A percentile compares a stretch with the other conserved stretches of the same genome.
Conservation (phyloP, 2,888 invertebrate genomes). For the Ormyrus nitidulus region DNA sequence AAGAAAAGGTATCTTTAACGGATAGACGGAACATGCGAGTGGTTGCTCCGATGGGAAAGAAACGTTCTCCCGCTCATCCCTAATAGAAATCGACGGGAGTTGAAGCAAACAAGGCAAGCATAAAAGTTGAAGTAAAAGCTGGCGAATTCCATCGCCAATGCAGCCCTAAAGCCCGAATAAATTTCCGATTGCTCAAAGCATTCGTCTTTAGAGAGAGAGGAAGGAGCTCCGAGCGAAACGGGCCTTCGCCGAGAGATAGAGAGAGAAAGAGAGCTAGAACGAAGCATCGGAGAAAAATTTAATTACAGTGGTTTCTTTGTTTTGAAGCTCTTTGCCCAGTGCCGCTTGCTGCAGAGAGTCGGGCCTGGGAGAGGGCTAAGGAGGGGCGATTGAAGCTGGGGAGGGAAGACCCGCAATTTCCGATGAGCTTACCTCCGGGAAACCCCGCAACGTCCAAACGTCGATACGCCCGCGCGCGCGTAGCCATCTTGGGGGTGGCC, state of each 20-base stretch:
- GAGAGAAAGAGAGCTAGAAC: conserved; percentile 8
- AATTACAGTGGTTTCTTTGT: conserved; percentile 53
- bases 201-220: conserved; percentile 23
- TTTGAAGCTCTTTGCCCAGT: not conserved
- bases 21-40: too few relatives aligned
- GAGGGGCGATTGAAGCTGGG: conserved; percentile 70
- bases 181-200: too few relatives aligned
- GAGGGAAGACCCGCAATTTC: conserved; percentile 74
- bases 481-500: too few relatives aligned
- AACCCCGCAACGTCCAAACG: conserved; percentile 74
- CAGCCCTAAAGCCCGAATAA: too few relatives aligned
- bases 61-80: too few relatives aligned
- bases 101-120: too few relatives aligned
- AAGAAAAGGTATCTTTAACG: too few relatives aligned
- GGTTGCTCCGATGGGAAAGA: too few relatives aligned
- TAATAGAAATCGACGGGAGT: too few relatives aligned
- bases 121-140: too few relatives aligned
- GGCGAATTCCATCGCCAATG: too few relatives aligned
- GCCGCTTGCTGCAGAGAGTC: too few relatives aligned
- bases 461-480: conserved; percentile 70
- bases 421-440: conserved; percentile 75
- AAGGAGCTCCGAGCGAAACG: not conserved
- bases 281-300: conserved; percentile 60
- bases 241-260: not conserved
- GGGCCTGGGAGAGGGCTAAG: conserved; percentile 55